These are phyloP conservation scores for Chelidonichthys spinosus DNA, from an alignment of 2,797 vertebrate species.

Conservation along the genomic window DNA sequence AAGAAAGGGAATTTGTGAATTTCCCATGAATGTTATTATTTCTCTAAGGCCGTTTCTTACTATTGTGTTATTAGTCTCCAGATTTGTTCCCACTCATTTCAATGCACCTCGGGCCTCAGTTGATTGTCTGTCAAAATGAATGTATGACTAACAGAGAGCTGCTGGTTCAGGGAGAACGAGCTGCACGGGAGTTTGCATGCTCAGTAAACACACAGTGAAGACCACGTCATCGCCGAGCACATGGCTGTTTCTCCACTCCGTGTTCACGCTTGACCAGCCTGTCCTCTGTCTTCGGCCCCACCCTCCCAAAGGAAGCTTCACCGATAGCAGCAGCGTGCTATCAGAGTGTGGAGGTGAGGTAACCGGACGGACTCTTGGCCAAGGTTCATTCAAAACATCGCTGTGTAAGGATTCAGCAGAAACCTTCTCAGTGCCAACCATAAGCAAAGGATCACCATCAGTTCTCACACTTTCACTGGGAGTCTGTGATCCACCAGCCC, in stretches of 20 bases:
- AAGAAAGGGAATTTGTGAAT: background rate
- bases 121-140: background rate
- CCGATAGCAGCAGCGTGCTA: constrained; percentile 59
- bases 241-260: constrained; percentile 3
- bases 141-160: constrained; percentile 9
- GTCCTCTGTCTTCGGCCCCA: constrained; percentile 49
- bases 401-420: constrained; percentile 13
- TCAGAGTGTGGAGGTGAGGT: constrained; percentile 56
- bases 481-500: background rate
- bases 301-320: constrained; percentile 49
- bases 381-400: constrained; percentile 69
- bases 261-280: constrained; percentile 42
- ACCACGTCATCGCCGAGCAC: constrained; percentile 23
- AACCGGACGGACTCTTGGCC: constrained; percentile 40
- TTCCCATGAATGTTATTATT: background rate
- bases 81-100: background rate
- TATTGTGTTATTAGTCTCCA: background rate
- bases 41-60: background rate
- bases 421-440: constrained; percentile 19
- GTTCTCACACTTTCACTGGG: constrained; percentile 40
- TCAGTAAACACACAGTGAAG: constrained; percentile 28
- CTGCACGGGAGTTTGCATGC: background rate
- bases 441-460: constrained; percentile 1
- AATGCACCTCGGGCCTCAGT: background rate
- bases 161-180: background rate